phyloP scores from a whole-genome alignment of 2,888 invertebrate species.

The Clostera curtula region DNA sequence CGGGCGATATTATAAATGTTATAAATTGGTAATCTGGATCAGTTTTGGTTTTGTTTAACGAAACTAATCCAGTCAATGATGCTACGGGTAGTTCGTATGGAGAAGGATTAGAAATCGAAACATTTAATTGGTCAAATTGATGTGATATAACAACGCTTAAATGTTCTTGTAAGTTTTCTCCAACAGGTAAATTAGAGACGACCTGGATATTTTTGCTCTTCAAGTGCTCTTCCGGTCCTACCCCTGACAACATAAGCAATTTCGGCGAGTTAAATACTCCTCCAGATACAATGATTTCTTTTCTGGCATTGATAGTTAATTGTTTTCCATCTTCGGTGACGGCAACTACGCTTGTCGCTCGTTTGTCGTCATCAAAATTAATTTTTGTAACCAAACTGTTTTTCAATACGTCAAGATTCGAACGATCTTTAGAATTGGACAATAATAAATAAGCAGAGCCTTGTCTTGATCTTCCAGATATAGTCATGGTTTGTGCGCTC shows the following conservation, averaged over 20 bases:
- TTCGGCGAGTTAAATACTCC: too few relatives aligned
- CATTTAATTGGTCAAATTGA: constrained; percentile 17
- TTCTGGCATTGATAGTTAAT: too few relatives aligned
- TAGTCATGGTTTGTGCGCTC: constrained; percentile 51
- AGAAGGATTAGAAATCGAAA: constrained; percentile 31
- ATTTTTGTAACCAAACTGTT: constrained; percentile 60
- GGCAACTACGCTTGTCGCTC: too few relatives aligned
- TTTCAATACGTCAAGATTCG: constrained; percentile 47
- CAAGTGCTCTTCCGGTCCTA: too few relatives aligned
- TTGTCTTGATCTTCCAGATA: constrained; percentile 52
- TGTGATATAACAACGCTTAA: constrained; percentile 29
- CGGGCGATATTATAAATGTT: constrained; percentile 15
- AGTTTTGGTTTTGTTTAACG: constrained; percentile 72
- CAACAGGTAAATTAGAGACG: constrained; percentile 53
- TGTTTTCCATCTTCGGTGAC: too few relatives aligned
- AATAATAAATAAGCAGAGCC: constrained; percentile 67
- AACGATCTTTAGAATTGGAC: constrained; percentile 26
- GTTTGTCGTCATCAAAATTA: constrained; percentile 65
- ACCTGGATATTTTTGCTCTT: too few relatives aligned
- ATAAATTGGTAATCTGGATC: constrained; percentile 45
- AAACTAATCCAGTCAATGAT: constrained; percentile 55
- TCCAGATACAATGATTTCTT: too few relatives aligned
- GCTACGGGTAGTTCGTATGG: too few relatives aligned
- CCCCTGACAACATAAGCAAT: too few relatives aligned
- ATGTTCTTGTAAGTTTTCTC: constrained; percentile 60